Base-by-base conservation (phyloP, 2,888 invertebrate species). In the Dicyrtoma fusca region DNA sequence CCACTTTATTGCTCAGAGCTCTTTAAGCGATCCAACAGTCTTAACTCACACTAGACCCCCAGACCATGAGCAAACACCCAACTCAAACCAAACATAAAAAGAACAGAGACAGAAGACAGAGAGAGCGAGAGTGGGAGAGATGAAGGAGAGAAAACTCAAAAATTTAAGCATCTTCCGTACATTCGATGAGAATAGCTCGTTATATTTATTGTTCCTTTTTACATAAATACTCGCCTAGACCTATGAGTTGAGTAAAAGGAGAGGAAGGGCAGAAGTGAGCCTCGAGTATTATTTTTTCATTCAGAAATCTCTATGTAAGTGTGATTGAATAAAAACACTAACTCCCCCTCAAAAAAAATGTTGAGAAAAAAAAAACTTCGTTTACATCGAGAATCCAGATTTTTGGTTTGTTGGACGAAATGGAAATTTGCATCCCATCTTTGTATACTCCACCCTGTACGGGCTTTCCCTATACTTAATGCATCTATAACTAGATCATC, bases 1-100 rank as follows among this genome's bases (percentile, higher is more conserved):
- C 68, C 68, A 68, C 68, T 68, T 68, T 68, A 68, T 68, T 68
- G 68, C 68, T 68, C 68, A 68, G 57, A 68, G 68, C 68, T 68
- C 57, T 68, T 68, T 68, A 68, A 68, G 68, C 57, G 17, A 19
- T 68, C 68, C 44, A 23, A 55, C 19, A 55, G 21, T 13, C 55
- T 21, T 13, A 55, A 55, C 55, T 25, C 21, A 19, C 55, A 23
- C 55, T 51, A 51, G 51, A 51, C 51, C 1, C 34, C 34, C 3
- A 34, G 34, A 34, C 34, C 4, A 34, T 34, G 34, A 8, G 8
- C 34, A 3, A 34, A 34, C 3, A 5, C 3, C 34, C 3, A 34
- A 34, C 4, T 8, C 49, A 49, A 49, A 49, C 49, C 5, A 49
- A 49, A 49, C 49, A 11, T 49, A 17, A 44, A 10, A 44, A 10